Evolutionary conservation across 2,888 invertebrate species (phyloP), one percentile per base, ranked within the genome.

Genomic region (Cephus spinipes): DNA sequence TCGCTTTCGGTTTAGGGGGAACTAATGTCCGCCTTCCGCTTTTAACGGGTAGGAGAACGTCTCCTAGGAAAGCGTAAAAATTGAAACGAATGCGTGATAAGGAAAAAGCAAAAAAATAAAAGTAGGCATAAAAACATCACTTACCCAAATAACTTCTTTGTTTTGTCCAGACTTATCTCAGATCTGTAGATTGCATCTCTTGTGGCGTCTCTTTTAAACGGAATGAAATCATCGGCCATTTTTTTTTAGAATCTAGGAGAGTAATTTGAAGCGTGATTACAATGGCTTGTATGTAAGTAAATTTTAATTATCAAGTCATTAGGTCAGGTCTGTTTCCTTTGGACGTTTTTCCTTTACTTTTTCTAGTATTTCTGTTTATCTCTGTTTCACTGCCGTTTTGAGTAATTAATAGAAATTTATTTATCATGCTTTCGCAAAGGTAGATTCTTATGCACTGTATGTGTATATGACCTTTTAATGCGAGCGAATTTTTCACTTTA

Each of bases 1-100:
- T 83, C 83, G 84, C 83, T 82, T 88, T 74, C 79, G 83, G 85
- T 87, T 88, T 84, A 84, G 83, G 84, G 85, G 84, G 85, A 88
- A 89, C 85, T 87, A 85, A 88, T 89, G 87, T 82, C 81, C 82
- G 76, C 76, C 83, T 88, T 87, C 87, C 88, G 85, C 36, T 31
- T 74, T 30, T 15, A 55, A 68, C 1, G 12, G 71, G 31, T 4
- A 15, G 3, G 31, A 15, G 31, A 15, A 31, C 31, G 31, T 55
- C 40, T 55, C 40, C 23, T 55, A 71, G 71, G 15, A 33, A 15
- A 15, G 71, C 71, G 71, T 71, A 30, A 30, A 71, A 71, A 71
- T 55, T 9, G 4, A 55, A 55, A 9, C 23, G 9, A 55, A 55
- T 6, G 23, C 40, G 40, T 23, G 40, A 55, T 55, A 55, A 55